phyloP scores from a whole-genome alignment of 1,140 invertebrate species.

The Caenorhabditis inopinata region DNA sequence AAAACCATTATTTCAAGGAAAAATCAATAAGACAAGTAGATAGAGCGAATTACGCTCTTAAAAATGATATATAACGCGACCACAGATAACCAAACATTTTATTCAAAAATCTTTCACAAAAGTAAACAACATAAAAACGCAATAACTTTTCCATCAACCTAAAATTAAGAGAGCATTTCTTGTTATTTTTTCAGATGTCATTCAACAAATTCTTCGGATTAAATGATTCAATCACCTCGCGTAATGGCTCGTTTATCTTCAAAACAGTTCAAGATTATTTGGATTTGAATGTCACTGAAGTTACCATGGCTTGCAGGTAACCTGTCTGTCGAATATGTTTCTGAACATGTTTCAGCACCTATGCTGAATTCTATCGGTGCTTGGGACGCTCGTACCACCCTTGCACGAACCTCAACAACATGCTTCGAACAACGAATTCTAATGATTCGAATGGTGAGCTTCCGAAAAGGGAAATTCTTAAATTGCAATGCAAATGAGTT shows the following conservation, averaged over 20 bases:
- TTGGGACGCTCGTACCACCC: constrained; percentile 29
- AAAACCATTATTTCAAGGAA: too few relatives aligned
- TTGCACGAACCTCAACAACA: constrained; percentile 32
- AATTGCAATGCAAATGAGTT: background rate
- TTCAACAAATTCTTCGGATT: constrained; percentile 20
- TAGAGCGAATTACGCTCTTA: too few relatives aligned
- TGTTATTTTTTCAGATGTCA: background rate
- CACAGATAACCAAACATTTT: too few relatives aligned
- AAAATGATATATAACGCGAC: too few relatives aligned
- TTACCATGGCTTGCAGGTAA: constrained; percentile 17
- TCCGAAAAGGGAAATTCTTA: background rate
- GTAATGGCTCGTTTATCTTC: background rate
- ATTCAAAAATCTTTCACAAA: too few relatives aligned
- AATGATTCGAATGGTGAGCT: background rate
- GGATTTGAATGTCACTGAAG: background rate
- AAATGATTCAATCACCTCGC: background rate
- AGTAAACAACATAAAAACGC: too few relatives aligned
- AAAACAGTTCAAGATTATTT: background rate
- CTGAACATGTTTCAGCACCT: background rate
- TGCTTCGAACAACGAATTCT: background rate
- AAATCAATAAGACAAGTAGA: too few relatives aligned
- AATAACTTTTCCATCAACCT: too few relatives aligned
- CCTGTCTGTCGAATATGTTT: too few relatives aligned
- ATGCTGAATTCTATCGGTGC: constrained; percentile 36
- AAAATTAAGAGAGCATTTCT: too few relatives aligned